A percentile compares a stretch with the other conserved stretches of the same genome.
phyloP scores from a whole-genome alignment of 2,888 invertebrate species.

The Luperina testacea region DNA sequence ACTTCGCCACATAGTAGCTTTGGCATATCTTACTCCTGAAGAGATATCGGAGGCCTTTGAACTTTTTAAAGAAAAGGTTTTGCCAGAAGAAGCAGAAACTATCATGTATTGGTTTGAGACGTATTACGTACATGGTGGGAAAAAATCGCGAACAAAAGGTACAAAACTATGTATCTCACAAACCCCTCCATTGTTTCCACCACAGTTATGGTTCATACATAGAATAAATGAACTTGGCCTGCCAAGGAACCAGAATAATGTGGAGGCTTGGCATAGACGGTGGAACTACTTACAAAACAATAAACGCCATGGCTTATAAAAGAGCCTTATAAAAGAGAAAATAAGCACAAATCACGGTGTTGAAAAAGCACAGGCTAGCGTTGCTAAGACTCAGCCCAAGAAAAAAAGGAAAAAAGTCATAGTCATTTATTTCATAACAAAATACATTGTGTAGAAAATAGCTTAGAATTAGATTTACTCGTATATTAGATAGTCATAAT shows the following conservation, averaged over 20 bases:
- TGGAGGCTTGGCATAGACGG: not conserved
- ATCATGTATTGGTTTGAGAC: not conserved
- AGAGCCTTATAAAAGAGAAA: too few species aligned
- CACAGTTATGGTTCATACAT: not conserved
- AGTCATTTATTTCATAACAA: too few species aligned
- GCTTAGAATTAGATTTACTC: too few species aligned
- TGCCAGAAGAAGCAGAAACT: not conserved
- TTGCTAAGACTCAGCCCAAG: not conserved
- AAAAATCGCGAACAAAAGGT: not conserved
- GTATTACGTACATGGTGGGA: not conserved
- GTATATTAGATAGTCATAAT: too few species aligned
- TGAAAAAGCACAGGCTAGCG: slow-evolving; percentile 4
- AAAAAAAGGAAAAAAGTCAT: too few species aligned
- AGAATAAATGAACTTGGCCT: not conserved
- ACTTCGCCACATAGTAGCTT: slow-evolving; percentile 39
- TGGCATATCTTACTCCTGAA: not conserved
- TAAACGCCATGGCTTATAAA: slow-evolving; percentile 3
- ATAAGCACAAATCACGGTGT: too few species aligned
- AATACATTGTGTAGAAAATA: too few species aligned
- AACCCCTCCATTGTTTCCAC: not conserved
- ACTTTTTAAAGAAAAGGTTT: not conserved
- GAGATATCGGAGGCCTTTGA: not conserved
- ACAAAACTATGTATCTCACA: not conserved
- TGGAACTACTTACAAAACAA: slow-evolving; percentile 28
- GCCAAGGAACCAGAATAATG: too few species aligned